Evolutionary conservation across 2,888 invertebrate genomes (phyloP), one percentile per base, ranked within the genome.

Genomic region (Coelogynopora nodosa): DNA sequence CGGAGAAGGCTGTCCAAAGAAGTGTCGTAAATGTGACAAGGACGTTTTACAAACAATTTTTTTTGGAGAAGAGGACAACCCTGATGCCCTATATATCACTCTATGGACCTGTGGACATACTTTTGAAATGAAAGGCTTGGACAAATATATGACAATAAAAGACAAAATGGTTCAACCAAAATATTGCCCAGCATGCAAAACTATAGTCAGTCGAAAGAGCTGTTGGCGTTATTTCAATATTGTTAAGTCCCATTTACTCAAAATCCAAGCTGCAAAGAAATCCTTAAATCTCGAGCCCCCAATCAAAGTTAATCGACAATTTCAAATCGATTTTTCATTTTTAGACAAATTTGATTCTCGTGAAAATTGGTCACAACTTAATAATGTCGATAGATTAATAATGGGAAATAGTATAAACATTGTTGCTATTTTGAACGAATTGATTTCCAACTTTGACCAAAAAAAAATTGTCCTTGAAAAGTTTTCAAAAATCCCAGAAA

Each of bases 1-100:
- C 92, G 94, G 94, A n/a, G 95, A 95, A 90, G 93, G 92, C 18
- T 94, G 94, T 90, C 94, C 94, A 31, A 90, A 91, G 82, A 89
- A 93, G 85, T 94, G 94, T 91, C 91, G 92, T 28, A 82, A 90
- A n/a, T 94, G 94, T 91, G 89, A 93, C 87, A 85, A 88, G 31
- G 88, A 89, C 18, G 88, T 88, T n/a, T 82, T 89, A 2, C 67
- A 49, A 18, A 88, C 88, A 80, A 84, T 28, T 23, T 90, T 93
- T 49, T 90, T 92, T 88, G 93, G 92, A 0, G 88, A 87, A 84
- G 93, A 93, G 90, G 92, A 92, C 91, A 93, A 93, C 0, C 92
- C 93, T 0, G 92, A 93, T 88, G 93, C 93, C 0, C 86, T 88
- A 23, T 91, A 91, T 88, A 90, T 91, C 2, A 88, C 90, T 18